These are phyloP conservation scores for Melanargia galathea DNA, from an alignment of 2,888 invertebrate species.

Conservation along the genomic window DNA sequence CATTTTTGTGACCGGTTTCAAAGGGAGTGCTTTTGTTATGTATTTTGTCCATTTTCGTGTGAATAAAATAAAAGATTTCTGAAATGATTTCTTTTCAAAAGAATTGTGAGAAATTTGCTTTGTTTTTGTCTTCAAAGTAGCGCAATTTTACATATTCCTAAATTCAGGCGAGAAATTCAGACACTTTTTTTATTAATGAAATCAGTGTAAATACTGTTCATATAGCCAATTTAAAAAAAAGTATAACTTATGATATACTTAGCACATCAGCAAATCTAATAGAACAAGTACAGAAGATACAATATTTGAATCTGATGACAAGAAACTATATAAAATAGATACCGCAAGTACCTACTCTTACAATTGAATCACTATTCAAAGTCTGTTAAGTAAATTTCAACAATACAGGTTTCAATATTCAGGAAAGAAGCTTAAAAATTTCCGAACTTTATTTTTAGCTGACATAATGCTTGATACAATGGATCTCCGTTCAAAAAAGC, in stretches of 20 bases:
- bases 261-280: not conserved
- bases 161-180: not conserved
- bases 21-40: conserved; percentile 45
- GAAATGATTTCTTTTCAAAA: not conserved
- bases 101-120: not conserved
- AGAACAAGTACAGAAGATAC: not conserved
- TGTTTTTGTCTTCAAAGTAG: not conserved
- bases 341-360: conserved; percentile 7
- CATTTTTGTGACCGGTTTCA: conserved; percentile 44
- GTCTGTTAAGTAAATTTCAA: conserved; percentile 18
- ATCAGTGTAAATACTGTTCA: not conserved
- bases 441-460: conserved; percentile 14
- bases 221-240: too few species aligned
- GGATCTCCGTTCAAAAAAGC: conserved; percentile 10
- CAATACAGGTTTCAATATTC: conserved; percentile 26
- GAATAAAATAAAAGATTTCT: conserved; percentile 37
- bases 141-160: not conserved
- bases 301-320: not conserved
- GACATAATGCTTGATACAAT: conserved; percentile 13
- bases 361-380: conserved; percentile 16
- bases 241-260: not conserved
- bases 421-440: conserved; percentile 21
- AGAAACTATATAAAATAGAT: conserved; percentile 1
- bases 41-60: conserved; percentile 37
- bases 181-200: not conserved